Evolutionary conservation across 2,888 invertebrate species (phyloP), one percentile per base, ranked within the genome.

Genomic region (Anticlea derivata): DNA sequence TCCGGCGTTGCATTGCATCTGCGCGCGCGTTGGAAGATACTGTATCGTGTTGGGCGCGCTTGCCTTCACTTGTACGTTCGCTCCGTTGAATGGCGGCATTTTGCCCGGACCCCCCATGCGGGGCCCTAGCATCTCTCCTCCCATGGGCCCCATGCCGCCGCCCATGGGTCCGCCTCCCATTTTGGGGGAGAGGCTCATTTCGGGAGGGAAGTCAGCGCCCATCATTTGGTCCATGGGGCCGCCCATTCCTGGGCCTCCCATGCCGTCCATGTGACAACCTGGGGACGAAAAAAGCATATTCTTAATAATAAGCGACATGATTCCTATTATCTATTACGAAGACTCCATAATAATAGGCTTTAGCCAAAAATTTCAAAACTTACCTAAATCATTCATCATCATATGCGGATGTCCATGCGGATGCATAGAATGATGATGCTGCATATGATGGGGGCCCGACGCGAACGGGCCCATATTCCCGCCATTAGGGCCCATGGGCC

Each of bases 11-110:
- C 93, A 93, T 7, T 94, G 92, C 70, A 94, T 94, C 77, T 97
- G 97, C n/a, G 98, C 96, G 85, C 98, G 93, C 41, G 98, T 97
- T 12, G 99, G 99, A 81, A 98, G 93, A 92, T 99, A 99, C 91
- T 99, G 98, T 78, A 99, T 99, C 26, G 99, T 99, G 85, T 99
- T 99, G 0, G 99, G 98, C 7, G 98, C 98, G 82, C 96, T 98
- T 6, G 98, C 96, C 86, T 98, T 98, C 17, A 99, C 98, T 86
- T 97, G 97, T 30, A 97, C 95, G 82, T 97, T 98, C 6, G 91
- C 91, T 5, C 91, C 92, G 75, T 92, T 93, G 68, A 92, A 93
- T 5, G 93, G 93, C 8, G 89, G 82, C 91, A 91, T 91, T 58
- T 91, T 91, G 0, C 92, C 92, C 23, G 85, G 87, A 38, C 78